A percentile compares a stretch with the other conserved stretches of the same genome.
phyloP scores from a whole-genome alignment of 1,140 invertebrate genomes.

The Drosophila nikananu region DNA sequence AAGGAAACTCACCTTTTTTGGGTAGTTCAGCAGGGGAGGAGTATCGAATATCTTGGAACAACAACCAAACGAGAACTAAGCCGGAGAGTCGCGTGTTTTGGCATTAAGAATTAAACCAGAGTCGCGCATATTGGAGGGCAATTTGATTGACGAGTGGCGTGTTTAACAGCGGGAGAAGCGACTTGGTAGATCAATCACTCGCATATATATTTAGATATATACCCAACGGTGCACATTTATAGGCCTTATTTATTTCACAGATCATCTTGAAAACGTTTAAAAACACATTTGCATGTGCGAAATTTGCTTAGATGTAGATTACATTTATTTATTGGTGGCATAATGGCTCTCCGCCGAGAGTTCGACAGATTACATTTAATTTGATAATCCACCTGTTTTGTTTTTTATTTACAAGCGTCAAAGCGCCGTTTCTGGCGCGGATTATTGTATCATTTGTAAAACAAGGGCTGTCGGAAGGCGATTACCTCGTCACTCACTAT shows the following conservation, averaged over 20 bases:
- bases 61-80: slow-evolving; percentile 55
- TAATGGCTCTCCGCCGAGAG: slow-evolving; percentile 6
- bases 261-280: slow-evolving; percentile 19
- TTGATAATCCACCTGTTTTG: slow-evolving; percentile 24
- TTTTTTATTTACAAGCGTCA: slow-evolving; percentile 8
- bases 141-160: slow-evolving; percentile 71
- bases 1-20: background rate
- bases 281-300: slow-evolving; percentile 26
- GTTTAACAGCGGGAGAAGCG: slow-evolving; percentile 15
- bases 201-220: slow-evolving; percentile 4
- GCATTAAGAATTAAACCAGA: slow-evolving; percentile 53
- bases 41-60: slow-evolving; percentile 14
- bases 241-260: background rate
- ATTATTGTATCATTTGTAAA: slow-evolving; percentile 14
- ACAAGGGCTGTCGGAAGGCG: slow-evolving; percentile 7
- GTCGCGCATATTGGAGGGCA: slow-evolving; percentile 53
- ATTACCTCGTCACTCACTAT: slow-evolving; percentile 12
- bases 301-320: slow-evolving; percentile 25
- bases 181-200: slow-evolving; percentile 17
- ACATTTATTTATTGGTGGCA: slow-evolving; percentile 52
- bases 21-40: background rate
- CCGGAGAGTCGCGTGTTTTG: slow-evolving; percentile 56
- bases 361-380: slow-evolving; percentile 29
- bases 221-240: background rate
- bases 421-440: slow-evolving; percentile 7